Percentiles rank a stretch among this genome's conserved stretches.
Conservation (phyloP, 2,888 invertebrate species). For the Rhaphigaster nebulosa region DNA sequence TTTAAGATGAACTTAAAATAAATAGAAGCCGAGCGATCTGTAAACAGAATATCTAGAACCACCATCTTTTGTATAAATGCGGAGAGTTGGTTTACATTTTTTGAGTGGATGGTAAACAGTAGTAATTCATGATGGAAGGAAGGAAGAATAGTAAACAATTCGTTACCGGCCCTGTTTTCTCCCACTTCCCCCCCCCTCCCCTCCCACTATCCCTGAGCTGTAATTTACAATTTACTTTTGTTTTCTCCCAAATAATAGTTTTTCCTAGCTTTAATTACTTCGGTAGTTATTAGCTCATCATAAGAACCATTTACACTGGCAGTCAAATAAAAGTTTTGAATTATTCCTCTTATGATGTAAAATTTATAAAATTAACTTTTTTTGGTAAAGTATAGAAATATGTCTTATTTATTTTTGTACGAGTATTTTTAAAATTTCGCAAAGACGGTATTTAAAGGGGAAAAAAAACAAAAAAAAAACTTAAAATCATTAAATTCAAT, state of each 20-base stretch:
- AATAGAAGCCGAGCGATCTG: not conserved
- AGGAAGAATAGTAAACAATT: not conserved
- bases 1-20: not conserved
- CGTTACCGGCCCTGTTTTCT: not conserved
- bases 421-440: no score
- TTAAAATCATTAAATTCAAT: no score
- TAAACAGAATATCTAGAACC: not conserved
- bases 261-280: not conserved
- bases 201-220: not conserved
- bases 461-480: no score
- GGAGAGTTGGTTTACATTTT: not conserved
- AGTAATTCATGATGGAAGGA: not conserved
- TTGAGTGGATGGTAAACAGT: conserved; percentile 21
- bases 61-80: conserved; percentile 10
- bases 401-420: no score
- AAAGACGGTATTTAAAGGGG: no score
- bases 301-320: no score
- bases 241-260: not conserved
- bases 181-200: not conserved
- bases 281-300: not conserved
- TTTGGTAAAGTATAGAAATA: no score
- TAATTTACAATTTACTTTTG: conserved; percentile 8
- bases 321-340: no score
- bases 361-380: no score
- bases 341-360: no score